Percentiles rank a stretch among this genome's conserved stretches.
phyloP scores from a whole-genome alignment of 2,888 invertebrate genomes.

The Parnassius orleans region DNA sequence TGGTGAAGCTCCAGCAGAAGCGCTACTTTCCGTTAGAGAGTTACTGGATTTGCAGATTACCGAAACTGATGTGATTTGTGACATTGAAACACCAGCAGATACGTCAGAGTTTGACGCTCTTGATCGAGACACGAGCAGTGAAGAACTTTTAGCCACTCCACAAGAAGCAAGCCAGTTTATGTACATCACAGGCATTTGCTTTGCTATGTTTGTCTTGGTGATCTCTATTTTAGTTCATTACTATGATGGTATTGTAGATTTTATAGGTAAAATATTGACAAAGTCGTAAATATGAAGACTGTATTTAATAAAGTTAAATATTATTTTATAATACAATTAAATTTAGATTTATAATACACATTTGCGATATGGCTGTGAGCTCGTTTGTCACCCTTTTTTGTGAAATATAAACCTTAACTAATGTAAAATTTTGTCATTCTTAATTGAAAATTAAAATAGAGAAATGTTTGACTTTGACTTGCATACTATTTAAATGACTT shows the following conservation, averaged over 20 bases:
- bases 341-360: too few relatives aligned
- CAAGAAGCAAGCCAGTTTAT: conserved; percentile 82
- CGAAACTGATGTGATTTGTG: conserved; percentile 85
- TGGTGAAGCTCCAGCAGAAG: conserved; percentile 92
- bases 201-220: conserved; percentile 83
- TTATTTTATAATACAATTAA: conserved; percentile 5
- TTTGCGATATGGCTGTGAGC: too few relatives aligned
- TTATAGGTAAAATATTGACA: conserved; percentile 51
- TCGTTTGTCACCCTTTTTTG: too few relatives aligned
- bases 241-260: conserved; percentile 57
- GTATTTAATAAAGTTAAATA: not conserved
- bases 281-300: conserved; percentile 39
- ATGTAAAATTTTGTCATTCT: too few relatives aligned
- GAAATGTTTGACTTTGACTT: too few relatives aligned
- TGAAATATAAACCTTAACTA: too few relatives aligned
- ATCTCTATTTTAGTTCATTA: conserved; percentile 84
- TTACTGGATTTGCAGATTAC: conserved; percentile 88
- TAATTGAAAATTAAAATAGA: too few relatives aligned
- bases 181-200: conserved; percentile 81
- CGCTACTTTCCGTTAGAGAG: conserved; percentile 89
- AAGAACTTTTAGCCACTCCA: conserved; percentile 75
- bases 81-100: conserved; percentile 87
- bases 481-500: too few relatives aligned
- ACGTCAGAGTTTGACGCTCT: conserved; percentile 75
- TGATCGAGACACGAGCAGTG: conserved; percentile 73